These are phyloP conservation scores for Buceros bicornis DNA, from an alignment of 2,797 vertebrate species.

Conservation along the genomic window DNA sequence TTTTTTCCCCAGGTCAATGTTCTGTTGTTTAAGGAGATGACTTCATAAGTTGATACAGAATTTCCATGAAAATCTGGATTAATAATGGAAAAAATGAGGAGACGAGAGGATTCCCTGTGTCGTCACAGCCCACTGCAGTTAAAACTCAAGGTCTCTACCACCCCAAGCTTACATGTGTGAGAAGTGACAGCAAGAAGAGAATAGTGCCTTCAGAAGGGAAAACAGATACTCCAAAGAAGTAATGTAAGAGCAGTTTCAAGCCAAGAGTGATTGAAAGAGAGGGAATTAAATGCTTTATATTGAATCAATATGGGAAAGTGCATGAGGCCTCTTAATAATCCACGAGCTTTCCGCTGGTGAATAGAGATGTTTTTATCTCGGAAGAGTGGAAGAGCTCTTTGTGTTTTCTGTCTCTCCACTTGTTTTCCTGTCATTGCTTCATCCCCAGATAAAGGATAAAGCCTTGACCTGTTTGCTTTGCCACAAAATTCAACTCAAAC, in stretches of 20 bases:
- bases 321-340: neutral
- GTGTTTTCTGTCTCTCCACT: neutral
- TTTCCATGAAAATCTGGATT: neutral
- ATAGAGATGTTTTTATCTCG: neutral
- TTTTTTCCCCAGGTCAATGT: neutral
- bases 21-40: neutral
- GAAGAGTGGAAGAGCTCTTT: neutral
- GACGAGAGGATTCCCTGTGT: neutral
- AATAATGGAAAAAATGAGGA: neutral
- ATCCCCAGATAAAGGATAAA: neutral
- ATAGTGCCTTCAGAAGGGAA: neutral
- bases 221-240: neutral
- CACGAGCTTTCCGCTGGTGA: neutral
- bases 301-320: neutral
- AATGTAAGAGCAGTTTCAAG: neutral
- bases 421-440: neutral
- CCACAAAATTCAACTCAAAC: neutral
- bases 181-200: neutral
- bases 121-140: neutral
- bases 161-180: neutral
- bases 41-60: neutral
- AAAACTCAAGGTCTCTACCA: neutral
- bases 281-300: neutral
- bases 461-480: conserved; percentile 38
- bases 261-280: neutral